Base-by-base conservation (phyloP, 1,140 invertebrate species). In the Diplogasteroides magnus region DNA sequence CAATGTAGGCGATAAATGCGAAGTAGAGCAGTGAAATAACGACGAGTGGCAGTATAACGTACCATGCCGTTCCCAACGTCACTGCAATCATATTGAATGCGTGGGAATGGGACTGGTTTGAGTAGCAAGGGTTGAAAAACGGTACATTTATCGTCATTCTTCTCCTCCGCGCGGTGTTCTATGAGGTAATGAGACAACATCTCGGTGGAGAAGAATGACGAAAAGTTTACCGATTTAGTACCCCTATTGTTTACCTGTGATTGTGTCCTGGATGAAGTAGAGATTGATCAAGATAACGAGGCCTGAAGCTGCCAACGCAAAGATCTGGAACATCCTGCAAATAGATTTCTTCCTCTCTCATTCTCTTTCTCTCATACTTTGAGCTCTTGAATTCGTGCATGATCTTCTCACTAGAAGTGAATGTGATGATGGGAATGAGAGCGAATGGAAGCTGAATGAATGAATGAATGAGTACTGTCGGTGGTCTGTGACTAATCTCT, bases 311-410 rank as follows among this genome's bases (percentile, higher is more conserved):
- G 59, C 60, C 6, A 82, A 66, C 13, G 76, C 76, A 61, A 76
- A 78, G 14, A 73, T 48, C 69, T 76, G 68, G 55, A 73, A 72
- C 26, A 27, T n/a, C 77, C 79, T 83, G 63, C 55, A 76, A 73
- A 64, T 57, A 69, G 11, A 74, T n/a, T 84, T 87, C 84, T n/a
- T n/a, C n/a, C n/a, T n/a, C n/a, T n/a, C n/a, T n/a, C n/a, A n/a
- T n/a, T n/a, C n/a, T n/a, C n/a, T n/a, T n/a, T n/a, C n/a, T n/a
- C n/a, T n/a, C 58, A 29, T 85, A 90, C 88, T 86, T 77, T 85
- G 89, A 89, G 84, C 90, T 92, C 60, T 86, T 87, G 79, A 91
- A 92, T 74, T 90, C 88, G 59, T 90, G 90, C 92, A 95, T 95
- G 2, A 94, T 88, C 59, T 86, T 85, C 61, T 84, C 82, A 74